Percentiles rank a stretch among this genome's conserved stretches.
Evolutionary conservation across 2,113 vertebrate genomes (phyloP).

Genomic region (Protobothrops mucrosquamatus): DNA sequence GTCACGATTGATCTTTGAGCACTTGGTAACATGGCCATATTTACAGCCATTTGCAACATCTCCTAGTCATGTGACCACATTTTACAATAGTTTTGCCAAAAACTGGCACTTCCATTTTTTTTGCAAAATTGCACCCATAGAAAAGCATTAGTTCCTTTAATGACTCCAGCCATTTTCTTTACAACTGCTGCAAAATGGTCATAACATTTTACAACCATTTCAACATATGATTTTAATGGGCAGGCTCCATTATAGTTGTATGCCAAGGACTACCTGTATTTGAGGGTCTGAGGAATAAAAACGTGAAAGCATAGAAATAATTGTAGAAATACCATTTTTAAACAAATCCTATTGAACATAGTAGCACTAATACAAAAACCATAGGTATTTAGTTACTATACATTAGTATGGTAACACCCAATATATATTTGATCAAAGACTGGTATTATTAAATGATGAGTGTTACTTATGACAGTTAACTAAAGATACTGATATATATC

Average conservation of each 20-base stretch:
- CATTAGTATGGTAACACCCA: conserved; percentile 37
- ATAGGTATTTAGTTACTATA: not conserved
- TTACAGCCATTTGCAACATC: not conserved
- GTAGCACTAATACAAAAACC: not conserved
- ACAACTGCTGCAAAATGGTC: not conserved
- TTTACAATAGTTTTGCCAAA: not conserved
- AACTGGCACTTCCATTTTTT: not conserved
- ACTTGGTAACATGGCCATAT: not conserved
- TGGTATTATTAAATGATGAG: conserved; percentile 5
- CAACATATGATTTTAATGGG: not conserved
- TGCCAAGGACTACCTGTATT: not conserved
- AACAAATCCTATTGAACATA: not conserved
- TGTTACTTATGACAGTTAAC: not conserved
- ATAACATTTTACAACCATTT: not conserved
- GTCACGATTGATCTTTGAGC: not conserved
- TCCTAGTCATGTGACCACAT: not conserved
- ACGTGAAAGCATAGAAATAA: not conserved
- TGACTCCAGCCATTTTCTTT: not conserved
- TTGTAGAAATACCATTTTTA: not conserved
- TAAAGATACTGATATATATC: not conserved
- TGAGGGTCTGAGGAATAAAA: not conserved
- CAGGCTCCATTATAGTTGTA: not conserved
- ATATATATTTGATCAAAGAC: conserved; percentile 35
- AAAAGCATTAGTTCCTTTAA: not conserved
- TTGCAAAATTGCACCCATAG: not conserved